These are phyloP conservation scores for Cladopsammia gracilis DNA, from an alignment of 64 coral and sea anemone genomes.

Conservation along the genomic window DNA sequence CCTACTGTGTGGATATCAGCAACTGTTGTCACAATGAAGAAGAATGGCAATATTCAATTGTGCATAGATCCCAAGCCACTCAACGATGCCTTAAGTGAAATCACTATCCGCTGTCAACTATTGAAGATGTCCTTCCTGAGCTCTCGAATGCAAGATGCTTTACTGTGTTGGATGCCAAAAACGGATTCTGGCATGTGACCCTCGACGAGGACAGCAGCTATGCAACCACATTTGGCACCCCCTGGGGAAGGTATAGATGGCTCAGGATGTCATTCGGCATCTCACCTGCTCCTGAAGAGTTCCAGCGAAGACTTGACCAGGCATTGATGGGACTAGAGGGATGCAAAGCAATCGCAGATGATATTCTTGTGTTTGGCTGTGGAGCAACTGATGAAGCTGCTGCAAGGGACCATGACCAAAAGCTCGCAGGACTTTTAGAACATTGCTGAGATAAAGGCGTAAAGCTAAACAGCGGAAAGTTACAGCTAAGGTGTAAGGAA, in stretches of 20 bases:
- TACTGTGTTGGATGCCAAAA: constrained; percentile 35
- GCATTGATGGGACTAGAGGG: not conserved
- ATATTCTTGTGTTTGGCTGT: not conserved
- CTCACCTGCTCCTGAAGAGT: constrained; percentile 1
- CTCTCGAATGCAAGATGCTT: not conserved
- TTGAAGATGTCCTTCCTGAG: not conserved
- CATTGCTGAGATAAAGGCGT: not conserved
- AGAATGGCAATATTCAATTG: constrained; percentile 20
- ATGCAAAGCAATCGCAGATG: not conserved
- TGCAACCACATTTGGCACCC: constrained; percentile 14
- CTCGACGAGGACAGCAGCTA: not conserved
- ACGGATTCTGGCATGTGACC: constrained; percentile 17
- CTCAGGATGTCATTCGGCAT: constrained; percentile 1
- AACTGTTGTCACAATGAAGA: not conserved
- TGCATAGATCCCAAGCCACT: constrained; percentile 26
- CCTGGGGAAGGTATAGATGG: not conserved
- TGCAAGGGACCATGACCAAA: not conserved
- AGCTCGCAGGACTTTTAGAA: not conserved
- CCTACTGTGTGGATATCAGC: constrained; percentile 17
- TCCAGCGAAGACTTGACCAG: constrained; percentile 23
- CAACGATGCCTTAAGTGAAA: constrained; percentile 27
- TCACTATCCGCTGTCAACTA: constrained; percentile 19
- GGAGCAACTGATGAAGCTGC: constrained; percentile 4
- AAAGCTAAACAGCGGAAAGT: not conserved
- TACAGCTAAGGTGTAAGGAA: not conserved